Base-by-base conservation (phyloP, 1,140 invertebrate genomes). In the Nasonia longicornis region DNA sequence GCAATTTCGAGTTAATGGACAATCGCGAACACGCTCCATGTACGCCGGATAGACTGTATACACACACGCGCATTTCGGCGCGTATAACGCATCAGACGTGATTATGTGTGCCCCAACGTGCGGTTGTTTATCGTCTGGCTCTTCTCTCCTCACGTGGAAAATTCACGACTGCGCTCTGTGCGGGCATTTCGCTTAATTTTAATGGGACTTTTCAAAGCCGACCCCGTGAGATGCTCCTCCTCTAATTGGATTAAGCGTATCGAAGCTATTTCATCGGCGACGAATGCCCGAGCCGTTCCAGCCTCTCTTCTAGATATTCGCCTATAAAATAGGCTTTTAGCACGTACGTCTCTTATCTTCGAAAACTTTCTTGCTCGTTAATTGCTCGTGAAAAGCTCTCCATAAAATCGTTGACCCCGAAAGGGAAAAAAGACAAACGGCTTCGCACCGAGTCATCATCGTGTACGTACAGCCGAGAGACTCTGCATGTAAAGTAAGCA, bases 1-100 rank as follows among this genome's bases (percentile, higher is more conserved):
- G 63, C 74, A 80, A 80, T 82, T 74, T 82, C 29, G 58, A 77
- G 35, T 48, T 82, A 74, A 69, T 78, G 72, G 63, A 58, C 29
- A 74, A 78, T 82, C 70, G 69, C 26, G 45, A 66, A 78, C 67
- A 58, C n/a, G 58, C 70, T 64, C 20, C 52, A n/a, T 58, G 20
- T n/a, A 58, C 31, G 4, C 3, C 3, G 31, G 31, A 14, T n/a
- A 58, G 20, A 58, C 3, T 42, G 2, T 48, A 73, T 66, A 71
- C 42, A 71, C 26, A 52, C 31, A 35, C 75, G 7, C 26, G 26
- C 1, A 26, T 38, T 72, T 75, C 52, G n/a, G 12, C 20, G 38
- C 10, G 16, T 22, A 38, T 26, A 48, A n/a, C n/a, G 11, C 20
- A 20, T 6, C 16, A 22, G 38, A 42, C 10, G 20, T 2, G 48